Evolutionary conservation across 2,888 invertebrate species (phyloP).

Genomic region (Lithophane semibrunnea): DNA sequence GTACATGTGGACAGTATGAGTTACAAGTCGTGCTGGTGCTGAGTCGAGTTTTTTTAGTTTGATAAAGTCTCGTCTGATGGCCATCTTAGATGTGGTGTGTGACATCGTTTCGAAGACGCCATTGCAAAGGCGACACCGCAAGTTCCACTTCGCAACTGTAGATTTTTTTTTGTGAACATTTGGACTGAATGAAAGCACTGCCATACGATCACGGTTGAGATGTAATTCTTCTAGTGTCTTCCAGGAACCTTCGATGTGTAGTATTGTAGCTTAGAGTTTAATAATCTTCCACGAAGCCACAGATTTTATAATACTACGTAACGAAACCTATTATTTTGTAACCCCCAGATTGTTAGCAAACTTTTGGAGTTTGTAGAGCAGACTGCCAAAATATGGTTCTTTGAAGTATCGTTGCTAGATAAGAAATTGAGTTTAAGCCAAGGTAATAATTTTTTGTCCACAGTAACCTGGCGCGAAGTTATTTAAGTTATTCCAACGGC

Average conservation of each 20-base stretch:
- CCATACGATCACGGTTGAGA: no score
- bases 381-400: background rate
- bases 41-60: constrained; percentile 2
- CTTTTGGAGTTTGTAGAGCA: background rate
- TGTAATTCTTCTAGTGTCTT: background rate
- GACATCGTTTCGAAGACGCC: background rate
- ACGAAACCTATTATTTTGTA: background rate
- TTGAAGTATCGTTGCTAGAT: background rate
- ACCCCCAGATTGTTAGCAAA: background rate
- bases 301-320: no score
- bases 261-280: no score
- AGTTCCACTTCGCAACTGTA: background rate
- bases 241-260: background rate
- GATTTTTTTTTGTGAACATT: background rate
- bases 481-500: constrained; percentile 34
- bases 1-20: constrained; percentile 26
- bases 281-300: background rate
- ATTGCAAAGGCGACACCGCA: background rate
- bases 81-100: background rate
- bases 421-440: constrained; percentile 1
- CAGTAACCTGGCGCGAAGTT: background rate
- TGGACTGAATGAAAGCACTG: background rate
- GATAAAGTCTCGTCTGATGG: background rate
- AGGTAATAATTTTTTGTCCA: background rate
- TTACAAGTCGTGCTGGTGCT: background rate